phyloP scores from a whole-genome alignment of 2,797 vertebrate genomes.

The Knipowitschia caucasica region DNA sequence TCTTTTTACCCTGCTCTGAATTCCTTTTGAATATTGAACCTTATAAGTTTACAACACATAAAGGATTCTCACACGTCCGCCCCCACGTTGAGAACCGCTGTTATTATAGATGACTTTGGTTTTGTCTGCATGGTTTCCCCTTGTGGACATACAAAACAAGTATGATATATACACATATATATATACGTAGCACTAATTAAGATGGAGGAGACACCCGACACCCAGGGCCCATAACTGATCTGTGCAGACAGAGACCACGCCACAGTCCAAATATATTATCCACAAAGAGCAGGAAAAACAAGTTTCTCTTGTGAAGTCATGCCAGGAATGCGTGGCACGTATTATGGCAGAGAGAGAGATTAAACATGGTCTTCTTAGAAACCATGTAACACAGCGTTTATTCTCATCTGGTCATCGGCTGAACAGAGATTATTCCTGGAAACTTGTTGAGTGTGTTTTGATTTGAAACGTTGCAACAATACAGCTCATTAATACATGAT shows the following conservation, averaged over 20 bases:
- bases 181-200: conserved; percentile 21
- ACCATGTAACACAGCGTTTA: conserved; percentile 29
- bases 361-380: conserved; percentile 19
- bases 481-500: too few relatives aligned
- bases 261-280: conserved; percentile 47
- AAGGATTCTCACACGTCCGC: too few relatives aligned
- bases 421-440: conserved; percentile 6
- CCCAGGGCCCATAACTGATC: conserved; percentile 35
- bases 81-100: too few relatives aligned
- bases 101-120: neutral
- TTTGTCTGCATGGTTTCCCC: conserved; percentile 4
- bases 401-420: conserved; percentile 4
- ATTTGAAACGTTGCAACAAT: too few relatives aligned
- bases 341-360: conserved; percentile 14
- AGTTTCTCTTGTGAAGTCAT: conserved; percentile 45
- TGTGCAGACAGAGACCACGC: conserved; percentile 26
- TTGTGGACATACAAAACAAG: conserved; percentile 3
- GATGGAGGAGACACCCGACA: conserved; percentile 24
- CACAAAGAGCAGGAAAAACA: conserved; percentile 46
- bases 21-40: too few relatives aligned
- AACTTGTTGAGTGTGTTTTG: conserved; percentile 10
- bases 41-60: too few relatives aligned
- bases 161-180: conserved; percentile 13
- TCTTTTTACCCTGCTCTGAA: too few relatives aligned
- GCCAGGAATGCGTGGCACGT: conserved; percentile 50